phyloP scores from a whole-genome alignment of 2,113 vertebrate species.

The Anolis carolinensis region DNA sequence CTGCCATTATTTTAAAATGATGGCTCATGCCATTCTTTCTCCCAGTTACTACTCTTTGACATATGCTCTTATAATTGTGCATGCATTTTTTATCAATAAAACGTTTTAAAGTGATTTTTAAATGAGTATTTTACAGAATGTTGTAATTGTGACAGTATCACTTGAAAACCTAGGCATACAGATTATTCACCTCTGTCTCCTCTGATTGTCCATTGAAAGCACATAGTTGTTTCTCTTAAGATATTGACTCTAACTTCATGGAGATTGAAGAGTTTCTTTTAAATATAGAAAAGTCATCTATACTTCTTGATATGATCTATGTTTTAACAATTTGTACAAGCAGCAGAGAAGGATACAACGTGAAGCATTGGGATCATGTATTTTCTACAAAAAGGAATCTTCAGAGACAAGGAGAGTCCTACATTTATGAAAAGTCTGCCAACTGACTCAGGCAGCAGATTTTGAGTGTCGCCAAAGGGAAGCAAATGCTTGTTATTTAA shows the following conservation, averaged over 20 bases:
- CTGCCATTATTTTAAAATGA: neutral
- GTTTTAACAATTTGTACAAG: constrained; percentile 22
- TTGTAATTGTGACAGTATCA: neutral
- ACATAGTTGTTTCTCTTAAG: constrained; percentile 39
- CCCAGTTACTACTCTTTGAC: neutral
- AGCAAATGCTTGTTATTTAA: neutral
- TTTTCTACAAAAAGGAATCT: neutral
- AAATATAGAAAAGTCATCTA: constrained; percentile 52
- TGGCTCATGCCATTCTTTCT: neutral
- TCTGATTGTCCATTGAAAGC: constrained; percentile 40
- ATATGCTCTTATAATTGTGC: neutral
- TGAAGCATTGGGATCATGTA: constrained; percentile 6
- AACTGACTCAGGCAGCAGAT: neutral
- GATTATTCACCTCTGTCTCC: constrained; percentile 49
- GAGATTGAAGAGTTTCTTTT: constrained; percentile 55
- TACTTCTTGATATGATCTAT: constrained; percentile 44
- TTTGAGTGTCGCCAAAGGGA: neutral
- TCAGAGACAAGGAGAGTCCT: neutral
- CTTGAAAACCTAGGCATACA: constrained; percentile 1
- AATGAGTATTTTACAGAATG: neutral
- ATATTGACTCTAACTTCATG: constrained; percentile 39
- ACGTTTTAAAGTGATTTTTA: constrained; percentile 9
- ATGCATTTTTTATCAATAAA: neutral
- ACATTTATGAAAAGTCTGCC: neutral
- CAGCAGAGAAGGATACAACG: constrained; percentile 29